Evolutionary conservation across 2,797 vertebrate genomes (phyloP), one percentile per base, ranked within the genome.

Genomic region (Choloepus didactylus): DNA sequence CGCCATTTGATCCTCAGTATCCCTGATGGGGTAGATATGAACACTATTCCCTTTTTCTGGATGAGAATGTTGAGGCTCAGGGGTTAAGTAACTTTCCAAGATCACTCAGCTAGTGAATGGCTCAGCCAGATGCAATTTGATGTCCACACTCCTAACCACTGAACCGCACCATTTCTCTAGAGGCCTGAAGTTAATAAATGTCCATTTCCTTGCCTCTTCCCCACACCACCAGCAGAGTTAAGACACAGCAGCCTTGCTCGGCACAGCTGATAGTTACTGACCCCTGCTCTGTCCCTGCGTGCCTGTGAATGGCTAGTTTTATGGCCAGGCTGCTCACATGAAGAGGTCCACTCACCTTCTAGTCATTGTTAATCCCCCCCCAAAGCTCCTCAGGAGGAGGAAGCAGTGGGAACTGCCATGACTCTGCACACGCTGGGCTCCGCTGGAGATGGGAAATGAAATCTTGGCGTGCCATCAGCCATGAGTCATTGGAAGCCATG

Each of bases 401-500:
- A 96, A 88, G 60, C 49, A 46, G 83, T 21, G 56, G 95, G 79
- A 88, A 92, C 12, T 38, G 23, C 5, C 4, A 1, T 46, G 93
- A 70, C 59, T 67, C 83, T 86, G 94, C 66, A 56, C 86, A 97
- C 93, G 79, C 89, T 15, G 3, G 44, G 81, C 70, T 54, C 82
- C 91, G 10, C 59, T 89, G 2, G 23, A 96, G 93, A 97, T 92
- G 96, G 92, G 97, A 98, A 75, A 23, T 91, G 93, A 97, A 90
- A 87, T 96, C 95, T 98, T 97, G 97, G 95, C 96, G 97, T 86
- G 75, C 41, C 44, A 92, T 88, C 82, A 19, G 1, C 93, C 86
- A 7, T 12, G 96, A 98, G 95, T 96, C 87, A 1, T 93, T 97
- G 95, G 94, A 87, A 98, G 93, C 84, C 0, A 0, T 95, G 70